Evolutionary conservation across 2,113 vertebrate genomes (phyloP).

Genomic region (Tetrax tetrax): DNA sequence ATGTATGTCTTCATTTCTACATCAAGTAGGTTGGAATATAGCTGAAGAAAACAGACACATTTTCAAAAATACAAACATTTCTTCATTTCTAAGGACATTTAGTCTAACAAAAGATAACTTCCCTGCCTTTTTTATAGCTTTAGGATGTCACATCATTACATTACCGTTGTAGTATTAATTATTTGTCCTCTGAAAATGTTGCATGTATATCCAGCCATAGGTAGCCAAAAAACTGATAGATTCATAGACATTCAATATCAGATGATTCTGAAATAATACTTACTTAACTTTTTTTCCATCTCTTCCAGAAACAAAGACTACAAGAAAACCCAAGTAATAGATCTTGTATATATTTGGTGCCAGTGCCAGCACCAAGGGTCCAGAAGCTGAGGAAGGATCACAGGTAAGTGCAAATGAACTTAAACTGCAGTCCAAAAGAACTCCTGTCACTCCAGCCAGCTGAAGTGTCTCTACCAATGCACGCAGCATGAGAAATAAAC

Average conservation of each 20-base stretch:
- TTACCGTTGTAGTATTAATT: neutral
- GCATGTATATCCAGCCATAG: neutral
- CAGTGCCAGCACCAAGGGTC: too few relatives aligned
- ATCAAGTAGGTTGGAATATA: neutral
- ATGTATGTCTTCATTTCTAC: neutral
- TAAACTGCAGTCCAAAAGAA: too few relatives aligned
- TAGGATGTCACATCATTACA: neutral
- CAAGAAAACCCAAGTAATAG: neutral
- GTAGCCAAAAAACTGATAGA: neutral
- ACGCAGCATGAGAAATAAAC: too few relatives aligned
- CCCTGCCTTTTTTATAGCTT: neutral
- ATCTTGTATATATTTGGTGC: neutral
- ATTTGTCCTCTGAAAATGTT: neutral
- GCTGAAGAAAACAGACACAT: neutral
- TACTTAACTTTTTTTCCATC: neutral
- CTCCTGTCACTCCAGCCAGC: too few relatives aligned
- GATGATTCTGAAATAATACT: neutral
- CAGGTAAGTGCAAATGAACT: too few relatives aligned
- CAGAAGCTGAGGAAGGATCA: too few relatives aligned
- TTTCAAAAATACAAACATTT: neutral
- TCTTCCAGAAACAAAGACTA: neutral
- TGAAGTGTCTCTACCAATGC: too few relatives aligned
- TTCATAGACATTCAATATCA: neutral
- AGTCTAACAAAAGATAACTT: neutral
- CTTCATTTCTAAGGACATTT: neutral